Evolutionary conservation across 2,888 invertebrate species (phyloP), one percentile per base, ranked within the genome.

Genomic region (Eumacrocentrus americanus): DNA sequence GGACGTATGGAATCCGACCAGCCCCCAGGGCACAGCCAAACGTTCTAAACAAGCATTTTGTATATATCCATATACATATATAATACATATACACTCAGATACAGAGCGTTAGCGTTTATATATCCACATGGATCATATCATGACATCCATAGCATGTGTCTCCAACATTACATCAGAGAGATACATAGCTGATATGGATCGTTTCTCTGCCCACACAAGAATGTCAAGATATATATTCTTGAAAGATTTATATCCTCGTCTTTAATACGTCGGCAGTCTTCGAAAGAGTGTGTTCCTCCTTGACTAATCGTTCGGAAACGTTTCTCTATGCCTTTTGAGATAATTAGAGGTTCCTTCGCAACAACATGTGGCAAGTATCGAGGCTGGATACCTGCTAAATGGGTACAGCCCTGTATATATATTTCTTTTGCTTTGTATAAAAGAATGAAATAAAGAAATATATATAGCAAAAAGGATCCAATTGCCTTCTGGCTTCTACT

Each of bases 281-380:
- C 23, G 16, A 48, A 29, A 48, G 25, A 48, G 29, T 25, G 42
- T 42, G 14, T 11, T 11, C 11, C 12, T n/a, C 12, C 7, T 18
- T 9, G n/a, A 35, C 51, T 51, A 51, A 51, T 51, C 51, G 51
- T 22, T 51, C 37, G 20, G 38, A 25, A 52, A 46, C 46, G 29
- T 53, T 59, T 59, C 52, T 59, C 37, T 38, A 59, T 46, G 53
- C 35, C 44, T 53, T 47, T 59, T 38, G 58, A 44, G 52, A 59
- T 59, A 59, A 59, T 59, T 59, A 53, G 52, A 59, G 58, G 58
- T 59, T 59, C 42, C 40, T 35, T 20, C 16, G 37, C 38, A 59
- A 59, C 53, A 52, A 52, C 58, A 59, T 59, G 58, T 59, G 58
- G 58, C 47, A 38, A 53, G 29, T 38, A 53, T 53, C 46, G 23